These are phyloP conservation scores for Piprites chloris DNA, from an alignment of 2,113 vertebrate species.

Conservation along the genomic window DNA sequence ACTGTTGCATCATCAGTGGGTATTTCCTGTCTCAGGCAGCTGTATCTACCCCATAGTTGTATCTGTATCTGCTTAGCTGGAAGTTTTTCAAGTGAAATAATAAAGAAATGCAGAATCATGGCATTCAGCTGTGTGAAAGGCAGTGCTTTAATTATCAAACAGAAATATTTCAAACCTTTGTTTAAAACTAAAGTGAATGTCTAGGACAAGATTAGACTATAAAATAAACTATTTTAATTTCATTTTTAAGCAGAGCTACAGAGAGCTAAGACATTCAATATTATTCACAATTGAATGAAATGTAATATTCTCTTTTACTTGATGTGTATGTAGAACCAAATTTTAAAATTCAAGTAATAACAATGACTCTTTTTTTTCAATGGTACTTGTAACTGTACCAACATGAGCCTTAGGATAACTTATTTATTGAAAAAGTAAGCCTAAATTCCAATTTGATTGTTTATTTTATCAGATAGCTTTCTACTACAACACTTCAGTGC, in stretches of 20 bases:
- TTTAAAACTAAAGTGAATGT: background rate
- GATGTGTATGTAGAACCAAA: background rate
- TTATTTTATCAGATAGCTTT: conserved; percentile 30
- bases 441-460: background rate
- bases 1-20: background rate
- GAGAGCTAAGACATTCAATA: background rate
- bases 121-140: background rate
- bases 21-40: background rate
- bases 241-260: background rate
- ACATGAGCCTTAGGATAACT: background rate
- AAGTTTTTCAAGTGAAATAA: background rate
- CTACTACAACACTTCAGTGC: background rate
- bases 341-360: conserved; percentile 4
- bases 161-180: background rate
- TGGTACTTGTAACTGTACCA: background rate
- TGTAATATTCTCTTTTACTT: background rate
- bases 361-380: background rate
- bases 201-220: background rate
- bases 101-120: background rate
- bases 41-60: background rate
- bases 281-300: conserved; percentile 2
- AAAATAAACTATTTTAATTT: background rate
- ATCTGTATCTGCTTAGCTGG: background rate
- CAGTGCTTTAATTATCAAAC: background rate
- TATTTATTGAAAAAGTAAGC: conserved; percentile 6